These are phyloP conservation scores for Ceratosolen solmsi DNA, from an alignment of 1,140 invertebrate species.

Conservation along the genomic window DNA sequence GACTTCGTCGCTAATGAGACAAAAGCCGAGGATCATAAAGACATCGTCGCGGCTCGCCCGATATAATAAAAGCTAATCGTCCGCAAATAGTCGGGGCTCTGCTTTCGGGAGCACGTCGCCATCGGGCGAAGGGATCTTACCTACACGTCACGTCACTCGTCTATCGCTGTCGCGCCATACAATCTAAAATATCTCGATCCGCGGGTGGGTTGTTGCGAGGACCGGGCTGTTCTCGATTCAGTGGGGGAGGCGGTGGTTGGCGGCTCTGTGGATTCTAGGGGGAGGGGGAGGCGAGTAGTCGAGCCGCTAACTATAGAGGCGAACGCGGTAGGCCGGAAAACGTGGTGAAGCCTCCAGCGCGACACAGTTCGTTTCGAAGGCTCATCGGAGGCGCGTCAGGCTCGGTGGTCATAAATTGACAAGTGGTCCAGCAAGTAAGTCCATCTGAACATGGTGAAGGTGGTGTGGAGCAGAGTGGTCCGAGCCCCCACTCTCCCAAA, in stretches of 20 bases:
- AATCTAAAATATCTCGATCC: slow-evolving; percentile 39
- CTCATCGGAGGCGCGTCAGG: slow-evolving; percentile 66
- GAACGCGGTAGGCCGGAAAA: slow-evolving; percentile 64
- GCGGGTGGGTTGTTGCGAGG: slow-evolving; percentile 18
- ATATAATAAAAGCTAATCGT: slow-evolving; percentile 11
- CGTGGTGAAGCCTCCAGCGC: slow-evolving; percentile 65
- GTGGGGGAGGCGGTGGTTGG: slow-evolving; percentile 3
- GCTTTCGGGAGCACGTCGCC: neutral
- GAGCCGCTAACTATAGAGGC: slow-evolving; percentile 71
- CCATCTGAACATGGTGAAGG: too few species aligned
- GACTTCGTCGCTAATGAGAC: neutral
- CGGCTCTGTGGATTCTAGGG: slow-evolving; percentile 56
- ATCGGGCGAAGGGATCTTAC: slow-evolving; percentile 1
- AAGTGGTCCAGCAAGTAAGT: slow-evolving; percentile 16
- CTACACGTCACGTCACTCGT: neutral
- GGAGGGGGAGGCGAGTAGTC: slow-evolving; percentile 55
- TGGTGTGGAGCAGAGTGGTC: too few species aligned
- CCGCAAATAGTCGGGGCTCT: neutral
- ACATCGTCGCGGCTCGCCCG: neutral
- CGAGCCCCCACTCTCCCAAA: neutral
- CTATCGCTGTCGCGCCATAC: slow-evolving; percentile 3
- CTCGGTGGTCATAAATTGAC: slow-evolving; percentile 20
- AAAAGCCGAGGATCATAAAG: neutral
- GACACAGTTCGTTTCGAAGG: slow-evolving; percentile 69
- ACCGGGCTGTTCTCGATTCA: too few species aligned